Evolutionary conservation across 2,797 vertebrate genomes (phyloP).

Genomic region (Micrastur ruficollis): DNA sequence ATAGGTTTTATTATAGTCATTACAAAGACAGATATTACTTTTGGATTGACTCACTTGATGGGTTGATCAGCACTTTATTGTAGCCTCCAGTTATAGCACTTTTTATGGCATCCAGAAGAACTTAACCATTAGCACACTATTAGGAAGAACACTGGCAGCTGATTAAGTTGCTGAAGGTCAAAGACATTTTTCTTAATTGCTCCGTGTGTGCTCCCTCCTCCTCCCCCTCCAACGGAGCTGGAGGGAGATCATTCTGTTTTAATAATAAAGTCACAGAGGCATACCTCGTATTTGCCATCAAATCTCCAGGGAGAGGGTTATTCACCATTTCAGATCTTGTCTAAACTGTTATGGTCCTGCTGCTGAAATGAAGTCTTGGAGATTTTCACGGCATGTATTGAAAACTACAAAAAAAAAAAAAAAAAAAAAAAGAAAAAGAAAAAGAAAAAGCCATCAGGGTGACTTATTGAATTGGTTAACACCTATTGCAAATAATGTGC

Average conservation of each 20-base stretch:
- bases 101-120: conserved; percentile 64
- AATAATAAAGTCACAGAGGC: conserved; percentile 22
- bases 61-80: conserved; percentile 69
- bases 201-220: conserved; percentile 11
- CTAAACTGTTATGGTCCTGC: background rate
- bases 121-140: conserved; percentile 65
- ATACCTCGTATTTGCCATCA: background rate
- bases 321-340: background rate
- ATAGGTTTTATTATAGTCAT: conserved; percentile 63
- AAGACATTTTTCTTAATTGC: conserved; percentile 63
- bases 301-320: background rate
- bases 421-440: too few relatives aligned
- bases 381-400: background rate
- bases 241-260: conserved; percentile 22
- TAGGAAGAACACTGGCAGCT: conserved; percentile 38
- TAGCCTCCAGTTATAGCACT: conserved; percentile 61
- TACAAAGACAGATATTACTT: conserved; percentile 67
- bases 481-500: background rate
- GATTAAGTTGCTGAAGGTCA: conserved; percentile 65
- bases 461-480: background rate
- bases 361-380: background rate
- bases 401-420: background rate
- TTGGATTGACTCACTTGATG: conserved; percentile 67
- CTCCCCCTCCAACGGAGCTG: background rate
- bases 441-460: background rate